These are phyloP conservation scores for Cryptoblepharus egeriae DNA, from an alignment of 2,797 vertebrate genomes.

Conservation along the genomic window DNA sequence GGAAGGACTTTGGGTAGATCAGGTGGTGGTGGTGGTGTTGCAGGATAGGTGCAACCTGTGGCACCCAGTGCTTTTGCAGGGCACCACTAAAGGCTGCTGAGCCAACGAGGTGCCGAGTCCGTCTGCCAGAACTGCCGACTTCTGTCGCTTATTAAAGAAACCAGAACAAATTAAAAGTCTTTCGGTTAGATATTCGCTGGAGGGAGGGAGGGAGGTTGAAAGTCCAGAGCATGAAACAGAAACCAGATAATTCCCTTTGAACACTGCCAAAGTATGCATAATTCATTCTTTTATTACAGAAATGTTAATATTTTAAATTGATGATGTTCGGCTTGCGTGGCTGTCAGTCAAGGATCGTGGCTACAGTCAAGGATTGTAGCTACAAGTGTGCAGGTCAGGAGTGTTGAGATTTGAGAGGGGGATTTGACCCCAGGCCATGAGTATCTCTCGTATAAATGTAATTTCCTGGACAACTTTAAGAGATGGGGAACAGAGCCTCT, in stretches of 20 bases:
- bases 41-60: neutral
- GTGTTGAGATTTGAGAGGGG: neutral
- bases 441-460: no score
- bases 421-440: no score
- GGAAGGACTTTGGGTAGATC: neutral
- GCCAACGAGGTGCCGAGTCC: neutral
- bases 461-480: no score
- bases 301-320: slow-evolving; percentile 20
- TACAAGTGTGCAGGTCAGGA: neutral
- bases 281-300: slow-evolving; percentile 13
- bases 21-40: neutral
- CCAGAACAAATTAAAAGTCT: slow-evolving; percentile 4
- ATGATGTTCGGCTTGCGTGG: neutral
- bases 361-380: neutral
- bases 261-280: neutral
- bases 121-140: neutral
- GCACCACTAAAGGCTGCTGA: neutral
- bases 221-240: neutral
- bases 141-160: neutral
- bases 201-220: neutral
- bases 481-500: no score
- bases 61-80: no score
- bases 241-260: neutral
- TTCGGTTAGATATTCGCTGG: neutral
- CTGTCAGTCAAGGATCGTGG: neutral